Base-by-base conservation (phyloP, 2,888 invertebrate species). In the Periphyllus acericola region DNA sequence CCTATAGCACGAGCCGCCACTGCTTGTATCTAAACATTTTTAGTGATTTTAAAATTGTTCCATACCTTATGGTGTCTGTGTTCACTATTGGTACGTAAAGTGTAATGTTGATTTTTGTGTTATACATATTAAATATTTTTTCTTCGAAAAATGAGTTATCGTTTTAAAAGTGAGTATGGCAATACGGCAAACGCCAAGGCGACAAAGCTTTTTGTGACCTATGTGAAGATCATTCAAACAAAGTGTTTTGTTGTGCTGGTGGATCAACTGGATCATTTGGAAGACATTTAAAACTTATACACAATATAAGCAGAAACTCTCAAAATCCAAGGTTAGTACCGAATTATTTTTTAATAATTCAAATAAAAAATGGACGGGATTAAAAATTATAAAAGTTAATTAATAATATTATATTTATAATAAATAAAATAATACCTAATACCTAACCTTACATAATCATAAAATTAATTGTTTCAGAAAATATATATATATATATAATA, bases 191-290 rank as follows among this genome's bases (percentile, higher is more conserved):
- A 36, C 36, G 36, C 36, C 36, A 36, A 36, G 76, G 76, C 19
- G 52, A 76, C 46, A 32, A 52, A 78, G 52, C 76, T 76, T 19
- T 52, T 46, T 76, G 76, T 52, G 76, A 76, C 9, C 6, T 76
- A 29, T 76, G 29, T 52, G 76, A 76, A 9, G 76, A 76, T 52
- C 46, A 29, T 76, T 52, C 32, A 32, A 52, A 76, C 6, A 76
- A 76, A 52, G 76, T 32, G 76, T 76, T 52, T 52, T 32, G 76
- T 52, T 76, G 52, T 76, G 76, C 76, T 76, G 52, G 52, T 76
- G 52, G 29, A 76, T 52, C 40, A 75, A 40, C n/a, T 40, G 75
- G 40, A 75, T 75, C 75, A 75, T 75, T 75, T 14, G 75, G 75
- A 17, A 75, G 75, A 75, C 75, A 75, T 75, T 75, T 75, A 46